These are phyloP conservation scores for Quadriops clusia DNA, from an alignment of 2,888 invertebrate species.

Conservation along the genomic window DNA sequence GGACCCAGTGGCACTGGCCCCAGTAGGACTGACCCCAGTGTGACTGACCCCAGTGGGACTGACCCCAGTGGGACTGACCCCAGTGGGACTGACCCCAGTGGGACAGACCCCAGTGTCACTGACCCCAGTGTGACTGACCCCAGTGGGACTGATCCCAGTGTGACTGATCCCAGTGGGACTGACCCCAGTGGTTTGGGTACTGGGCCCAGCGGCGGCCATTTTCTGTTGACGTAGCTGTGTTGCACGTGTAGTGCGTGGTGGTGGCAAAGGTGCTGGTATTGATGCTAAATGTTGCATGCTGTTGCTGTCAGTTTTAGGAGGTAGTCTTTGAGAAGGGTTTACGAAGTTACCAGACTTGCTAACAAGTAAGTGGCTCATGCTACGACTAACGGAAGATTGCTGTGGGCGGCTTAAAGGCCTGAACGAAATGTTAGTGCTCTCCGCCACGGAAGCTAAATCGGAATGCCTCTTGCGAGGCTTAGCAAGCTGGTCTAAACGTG, in stretches of 20 bases:
- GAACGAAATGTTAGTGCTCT: slow-evolving; percentile 25
- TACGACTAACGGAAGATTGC: slow-evolving; percentile 44
- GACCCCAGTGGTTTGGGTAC: too few relatives aligned
- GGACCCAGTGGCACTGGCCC: too few relatives aligned
- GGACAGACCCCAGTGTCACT: too few relatives aligned
- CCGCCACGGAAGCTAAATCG: slow-evolving; percentile 32
- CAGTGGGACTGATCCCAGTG: too few relatives aligned
- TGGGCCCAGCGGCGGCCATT: slow-evolving; percentile 29
- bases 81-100: too few relatives aligned
- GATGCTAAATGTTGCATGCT: slow-evolving; percentile 35
- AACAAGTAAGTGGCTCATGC: slow-evolving; percentile 58
- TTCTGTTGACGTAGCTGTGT: slow-evolving; percentile 36
- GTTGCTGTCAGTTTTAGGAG: slow-evolving; percentile 35
- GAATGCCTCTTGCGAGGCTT: slow-evolving; percentile 51
- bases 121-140: too few relatives aligned
- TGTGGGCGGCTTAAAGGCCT: slow-evolving; percentile 28
- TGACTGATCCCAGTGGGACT: too few relatives aligned
- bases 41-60: too few relatives aligned
- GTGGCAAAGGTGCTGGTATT: slow-evolving; percentile 27
- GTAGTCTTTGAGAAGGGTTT: slow-evolving; percentile 31
- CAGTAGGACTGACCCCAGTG: too few relatives aligned
- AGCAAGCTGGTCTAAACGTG: slow-evolving; percentile 77
- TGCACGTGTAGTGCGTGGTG: slow-evolving; percentile 34
- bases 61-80: too few relatives aligned
- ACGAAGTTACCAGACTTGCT: slow-evolving; percentile 36